A percentile compares a stretch with the other conserved stretches of the same genome.
These are phyloP conservation scores for Oostethus manadensis DNA, from an alignment of 2,113 vertebrate genomes.

Conservation along the genomic window DNA sequence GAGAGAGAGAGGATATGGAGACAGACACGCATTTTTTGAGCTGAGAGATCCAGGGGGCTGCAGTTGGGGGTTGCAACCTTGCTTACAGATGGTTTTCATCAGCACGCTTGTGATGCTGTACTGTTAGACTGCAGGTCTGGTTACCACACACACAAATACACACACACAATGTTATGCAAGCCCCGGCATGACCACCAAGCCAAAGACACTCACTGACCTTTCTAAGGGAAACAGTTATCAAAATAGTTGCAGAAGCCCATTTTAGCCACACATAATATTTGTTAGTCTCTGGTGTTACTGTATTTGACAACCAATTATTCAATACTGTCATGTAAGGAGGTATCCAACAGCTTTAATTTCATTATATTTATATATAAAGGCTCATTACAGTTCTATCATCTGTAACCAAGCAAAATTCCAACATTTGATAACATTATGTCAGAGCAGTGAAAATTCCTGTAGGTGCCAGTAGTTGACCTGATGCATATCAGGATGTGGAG, in stretches of 20 bases:
- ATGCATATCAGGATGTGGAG: constrained; percentile 17
- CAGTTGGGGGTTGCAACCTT: constrained; percentile 47
- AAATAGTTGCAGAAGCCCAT: constrained; percentile 11
- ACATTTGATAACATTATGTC: constrained; percentile 22
- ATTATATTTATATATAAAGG: background rate
- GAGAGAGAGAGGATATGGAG: constrained; percentile 7
- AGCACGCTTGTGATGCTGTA: constrained; percentile 41
- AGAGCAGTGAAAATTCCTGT: constrained; percentile 33
- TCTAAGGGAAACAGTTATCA: constrained; percentile 51
- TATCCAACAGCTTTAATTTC: background rate
- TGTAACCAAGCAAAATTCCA: constrained; percentile 13
- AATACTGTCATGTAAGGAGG: background rate
- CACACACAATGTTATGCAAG: constrained; percentile 12
- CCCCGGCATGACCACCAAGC: constrained; percentile 33
- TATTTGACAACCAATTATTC: background rate
- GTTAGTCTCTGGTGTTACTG: background rate
- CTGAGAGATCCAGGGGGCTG: constrained; percentile 45
- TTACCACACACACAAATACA: constrained; percentile 34
- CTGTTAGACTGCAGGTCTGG: constrained; percentile 51
- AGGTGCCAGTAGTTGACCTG: constrained; percentile 22
- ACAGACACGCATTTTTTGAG: constrained; percentile 22
- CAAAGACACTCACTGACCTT: constrained; percentile 52
- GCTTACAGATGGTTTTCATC: constrained; percentile 74
- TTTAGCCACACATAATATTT: constrained; percentile 4
- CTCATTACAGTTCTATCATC: background rate